Percentiles rank a stretch among this genome's conserved stretches.
These are phyloP conservation scores for Novumbra hubbsi DNA, from an alignment of 2,797 vertebrate genomes.

Conservation along the genomic window DNA sequence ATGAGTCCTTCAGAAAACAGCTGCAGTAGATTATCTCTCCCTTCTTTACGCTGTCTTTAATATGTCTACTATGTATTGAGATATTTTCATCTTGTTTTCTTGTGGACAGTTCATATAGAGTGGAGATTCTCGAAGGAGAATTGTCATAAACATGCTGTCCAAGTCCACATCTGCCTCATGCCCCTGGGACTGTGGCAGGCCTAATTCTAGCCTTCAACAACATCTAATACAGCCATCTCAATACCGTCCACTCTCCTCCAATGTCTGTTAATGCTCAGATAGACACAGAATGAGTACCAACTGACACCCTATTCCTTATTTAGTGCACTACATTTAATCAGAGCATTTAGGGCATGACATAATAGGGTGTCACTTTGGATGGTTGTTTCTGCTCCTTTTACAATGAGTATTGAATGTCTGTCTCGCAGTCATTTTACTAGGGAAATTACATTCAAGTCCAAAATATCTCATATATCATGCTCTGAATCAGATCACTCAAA, in stretches of 20 bases:
- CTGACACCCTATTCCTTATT: too few relatives aligned
- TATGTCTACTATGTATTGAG: neutral
- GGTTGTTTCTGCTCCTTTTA: neutral
- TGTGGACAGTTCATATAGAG: neutral
- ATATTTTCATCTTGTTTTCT: neutral
- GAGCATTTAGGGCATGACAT: too few relatives aligned
- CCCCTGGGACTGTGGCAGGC: too few relatives aligned
- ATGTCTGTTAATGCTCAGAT: neutral
- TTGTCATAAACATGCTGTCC: neutral
- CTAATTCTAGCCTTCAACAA: too few relatives aligned
- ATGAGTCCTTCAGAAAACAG: neutral
- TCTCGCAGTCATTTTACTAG: neutral
- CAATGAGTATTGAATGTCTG: neutral
- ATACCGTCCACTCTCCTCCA: neutral
- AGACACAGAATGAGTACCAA: too few relatives aligned
- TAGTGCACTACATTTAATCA: too few relatives aligned
- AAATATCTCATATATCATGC: neutral
- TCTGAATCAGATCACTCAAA: neutral
- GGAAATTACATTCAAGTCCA: neutral
- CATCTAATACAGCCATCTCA: slow-evolving; percentile 3
- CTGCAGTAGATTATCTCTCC: neutral
- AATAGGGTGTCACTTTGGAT: too few relatives aligned
- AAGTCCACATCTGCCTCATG: neutral
- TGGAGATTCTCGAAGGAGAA: neutral
- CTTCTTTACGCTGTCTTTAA: neutral